Evolutionary conservation across 2,797 vertebrate genomes (phyloP), one percentile per base, ranked within the genome.

Genomic region (Allenopithecus nigroviridis): DNA sequence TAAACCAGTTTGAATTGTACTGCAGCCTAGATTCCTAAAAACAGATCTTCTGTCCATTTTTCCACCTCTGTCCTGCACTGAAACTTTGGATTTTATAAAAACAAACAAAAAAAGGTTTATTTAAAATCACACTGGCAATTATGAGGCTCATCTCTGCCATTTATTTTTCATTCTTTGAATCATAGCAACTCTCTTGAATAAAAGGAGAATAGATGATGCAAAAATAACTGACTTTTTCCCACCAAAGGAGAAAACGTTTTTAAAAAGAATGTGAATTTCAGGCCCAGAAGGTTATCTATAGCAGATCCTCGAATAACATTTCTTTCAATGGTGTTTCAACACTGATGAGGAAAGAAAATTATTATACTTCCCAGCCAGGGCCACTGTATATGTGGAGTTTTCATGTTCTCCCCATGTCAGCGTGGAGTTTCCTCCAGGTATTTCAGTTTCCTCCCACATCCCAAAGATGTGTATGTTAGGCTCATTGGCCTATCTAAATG

Each of bases 31-130:
- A 70, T 84, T 68, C 57, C 64, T 21, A 92, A 74, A 86, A 5
- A 57, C 28, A 70, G 39, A 33, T 43, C 8, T 24, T 8, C 14
- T 11, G 21, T 48, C 24, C 21, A 46, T 83, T 72, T 26, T 89
- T 84, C 50, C 24, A 43, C 33, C 17, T 84, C 41, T 55, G 43
- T 61, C 43, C 46, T 72, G 21, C 50, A 61, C 11, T 53, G 75
- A 90, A 86, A 87, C 26, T n/a, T 76, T 48, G 75, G 84, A 92
- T 91, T 84, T 79, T 64, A 78, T 70, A 78, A 86, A 76, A 85
- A 53, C 36, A 92, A 55, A 36, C 19, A 50, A 21, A 46, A 36
- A 39, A 76, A 48, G 3, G 5, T 85, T 85, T 48, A 30, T 57
- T 84, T 79, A 84, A 57, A 92, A 93, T 74, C 30, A 81, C 43